Conservation (phyloP, 2,888 invertebrate species). For the Entomobrya multifasciata region DNA sequence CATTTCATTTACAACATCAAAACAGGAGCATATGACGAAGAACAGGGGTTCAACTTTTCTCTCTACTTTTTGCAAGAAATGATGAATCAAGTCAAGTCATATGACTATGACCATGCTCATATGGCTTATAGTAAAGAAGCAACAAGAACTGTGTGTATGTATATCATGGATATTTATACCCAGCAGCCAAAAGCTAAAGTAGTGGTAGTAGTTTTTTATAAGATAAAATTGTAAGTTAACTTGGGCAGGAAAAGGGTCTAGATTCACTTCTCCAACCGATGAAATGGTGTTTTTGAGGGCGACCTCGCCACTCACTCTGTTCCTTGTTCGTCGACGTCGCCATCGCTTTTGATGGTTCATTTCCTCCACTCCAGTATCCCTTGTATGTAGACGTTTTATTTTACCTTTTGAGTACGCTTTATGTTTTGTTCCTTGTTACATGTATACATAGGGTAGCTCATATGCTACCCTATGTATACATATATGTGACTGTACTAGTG, state of each 20-base stretch:
- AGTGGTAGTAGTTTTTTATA: constrained; percentile 14
- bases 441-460: no score
- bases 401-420: neutral
- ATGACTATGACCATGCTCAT: no score
- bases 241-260: constrained; percentile 23
- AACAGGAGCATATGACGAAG: neutral
- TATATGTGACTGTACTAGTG: no score
- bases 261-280: constrained; percentile 8
- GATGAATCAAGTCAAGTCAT: constrained; percentile 49
- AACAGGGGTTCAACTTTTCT: constrained; percentile 1
- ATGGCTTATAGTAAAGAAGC: no score
- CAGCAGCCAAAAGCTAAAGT: no score
- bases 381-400: constrained; percentile 3
- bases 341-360: constrained; percentile 66
- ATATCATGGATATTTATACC: neutral
- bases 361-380: constrained; percentile 60
- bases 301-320: constrained; percentile 38
- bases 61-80: neutral
- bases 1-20: constrained; percentile 32
- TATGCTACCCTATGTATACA: no score
- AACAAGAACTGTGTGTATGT: neutral
- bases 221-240: constrained; percentile 22
- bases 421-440: no score
- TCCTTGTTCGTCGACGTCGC: constrained; percentile 40
- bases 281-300: constrained; percentile 16